Base-by-base conservation (phyloP, 1,140 invertebrate species). In the Meloidogyne floridensis region DNA sequence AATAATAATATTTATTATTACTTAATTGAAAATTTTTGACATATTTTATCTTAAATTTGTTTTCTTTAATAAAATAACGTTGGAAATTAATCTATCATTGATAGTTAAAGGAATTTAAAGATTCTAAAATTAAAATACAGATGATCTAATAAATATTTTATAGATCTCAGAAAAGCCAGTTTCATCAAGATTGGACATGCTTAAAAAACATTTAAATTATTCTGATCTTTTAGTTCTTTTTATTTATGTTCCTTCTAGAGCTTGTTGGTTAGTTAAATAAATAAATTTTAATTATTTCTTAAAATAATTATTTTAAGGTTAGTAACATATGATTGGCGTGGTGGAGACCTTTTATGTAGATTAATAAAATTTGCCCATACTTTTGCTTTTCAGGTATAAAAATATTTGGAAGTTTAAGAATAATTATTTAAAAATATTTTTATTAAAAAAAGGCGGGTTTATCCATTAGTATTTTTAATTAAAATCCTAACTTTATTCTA, bases 141-240 rank as follows among this genome's bases (percentile, higher is more conserved):
- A 32, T 32, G 1, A 32, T 32, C 32, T 47, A 47, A 47, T 47
- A 47, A 47, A 47, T 47, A 10, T 15, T 72, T 86, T 87, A 80
- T 82, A 89, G 87, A 83, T 90, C 47, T 80, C 86, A n/a, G 88
- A 89, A 86, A 56, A 83, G 71, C 84, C 84, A 11, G 80, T 81
- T 2, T 82, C 71, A 9, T 88, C 89, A 11, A 86, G 88, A 9
- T 75, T 89, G n/a, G 88, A 89, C 72, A 86, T 89, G 59, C 77
- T 89, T 18, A 89, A 89, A 69, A 80, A 84, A 70, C 89, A 90
- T 80, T 81, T 89, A 10, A 89, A 89, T 77, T 88, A 89, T 77
- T 87, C 88, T 15, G 88, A 89, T 81, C 80, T 89, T 32, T 81
- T 89, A 13, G 87, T 89, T 32, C 11, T 89, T 8, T 89, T 89